phyloP scores from a whole-genome alignment of 2,888 invertebrate genomes.

The Bellardia bayeri region DNA sequence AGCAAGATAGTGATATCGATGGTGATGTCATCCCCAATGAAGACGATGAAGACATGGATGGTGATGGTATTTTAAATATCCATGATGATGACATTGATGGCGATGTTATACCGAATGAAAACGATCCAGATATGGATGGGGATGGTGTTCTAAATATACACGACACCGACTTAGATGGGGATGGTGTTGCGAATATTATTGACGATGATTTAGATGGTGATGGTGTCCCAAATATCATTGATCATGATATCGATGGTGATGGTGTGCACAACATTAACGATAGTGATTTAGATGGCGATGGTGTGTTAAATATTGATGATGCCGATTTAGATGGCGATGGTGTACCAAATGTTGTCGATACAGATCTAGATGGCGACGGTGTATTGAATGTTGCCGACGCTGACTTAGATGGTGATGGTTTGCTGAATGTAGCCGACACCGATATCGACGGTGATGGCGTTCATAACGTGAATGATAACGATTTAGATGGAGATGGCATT shows the following conservation, averaged over 20 bases:
- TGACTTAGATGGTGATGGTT: conserved; percentile 82
- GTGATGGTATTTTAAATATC: conserved; percentile 78
- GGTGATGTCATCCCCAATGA: conserved; percentile 79
- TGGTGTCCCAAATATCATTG: conserved; percentile 82
- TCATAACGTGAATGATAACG: conserved; percentile 73
- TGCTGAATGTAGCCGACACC: conserved; percentile 78
- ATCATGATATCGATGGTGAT: conserved; percentile 79
- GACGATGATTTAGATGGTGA: conserved; percentile 79
- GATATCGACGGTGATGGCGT: conserved; percentile 75
- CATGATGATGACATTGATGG: conserved; percentile 77
- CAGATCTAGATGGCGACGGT: conserved; percentile 84
- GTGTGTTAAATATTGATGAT: conserved; percentile 81
- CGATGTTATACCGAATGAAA: conserved; percentile 82
- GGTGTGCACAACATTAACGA: conserved; percentile 79
- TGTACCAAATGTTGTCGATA: conserved; percentile 84
- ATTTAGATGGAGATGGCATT: conserved; percentile 75
- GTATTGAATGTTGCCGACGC: conserved; percentile 82
- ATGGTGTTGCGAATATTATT: conserved; percentile 85
- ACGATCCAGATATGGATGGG: conserved; percentile 79
- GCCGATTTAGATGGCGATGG: conserved; percentile 83
- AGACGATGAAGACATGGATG: conserved; percentile 75
- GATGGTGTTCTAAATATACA: conserved; percentile 75
- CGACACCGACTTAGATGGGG: conserved; percentile 81
- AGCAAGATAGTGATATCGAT: conserved; percentile 75
- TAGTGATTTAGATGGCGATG: conserved; percentile 82